phyloP scores from a whole-genome alignment of 2,888 invertebrate species.

The Cosmia trapezina region DNA sequence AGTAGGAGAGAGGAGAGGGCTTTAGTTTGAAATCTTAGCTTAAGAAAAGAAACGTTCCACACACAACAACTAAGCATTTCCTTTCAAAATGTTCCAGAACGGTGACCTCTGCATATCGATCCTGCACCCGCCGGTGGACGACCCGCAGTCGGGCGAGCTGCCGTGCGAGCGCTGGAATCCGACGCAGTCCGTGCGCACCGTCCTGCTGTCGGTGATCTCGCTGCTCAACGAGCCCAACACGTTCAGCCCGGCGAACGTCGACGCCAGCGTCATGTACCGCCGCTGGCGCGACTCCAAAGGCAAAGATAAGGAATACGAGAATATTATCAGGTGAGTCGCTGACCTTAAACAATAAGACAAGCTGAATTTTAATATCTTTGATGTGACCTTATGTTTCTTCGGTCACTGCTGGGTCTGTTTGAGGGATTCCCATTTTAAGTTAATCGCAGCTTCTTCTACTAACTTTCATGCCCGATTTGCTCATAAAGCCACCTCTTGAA shows the following conservation, averaged over 20 bases:
- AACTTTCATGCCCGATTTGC: no score
- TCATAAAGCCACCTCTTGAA: not conserved
- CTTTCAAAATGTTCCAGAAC: constrained; percentile 92
- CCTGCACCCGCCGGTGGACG: constrained; percentile 99
- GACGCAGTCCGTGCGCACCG: constrained; percentile 99
- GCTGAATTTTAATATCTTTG: not conserved
- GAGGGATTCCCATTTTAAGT: not conserved
- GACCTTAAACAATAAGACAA: not conserved
- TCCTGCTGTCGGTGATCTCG: constrained; percentile 99
- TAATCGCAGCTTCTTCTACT: not conserved
- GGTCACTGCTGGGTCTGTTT: not conserved
- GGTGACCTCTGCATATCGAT: constrained; percentile 99
- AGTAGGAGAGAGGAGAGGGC: not conserved
- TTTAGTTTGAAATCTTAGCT: not conserved
- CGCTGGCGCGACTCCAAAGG: constrained; percentile 99
- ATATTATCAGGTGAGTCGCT: constrained; percentile 96
- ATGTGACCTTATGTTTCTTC: not conserved
- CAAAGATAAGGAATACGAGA: constrained; percentile 99
- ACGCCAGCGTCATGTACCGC: constrained; percentile 99
- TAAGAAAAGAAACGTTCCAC: not conserved
- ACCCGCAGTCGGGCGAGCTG: constrained; percentile 99
- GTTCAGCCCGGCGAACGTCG: constrained; percentile 99
- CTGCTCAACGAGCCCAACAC: constrained; percentile 99
- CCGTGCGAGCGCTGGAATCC: constrained; percentile 99
- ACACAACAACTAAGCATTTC: not conserved